Conservation (phyloP, 2,888 invertebrate species). For the Kuschelorhynchus macadamiae region DNA sequence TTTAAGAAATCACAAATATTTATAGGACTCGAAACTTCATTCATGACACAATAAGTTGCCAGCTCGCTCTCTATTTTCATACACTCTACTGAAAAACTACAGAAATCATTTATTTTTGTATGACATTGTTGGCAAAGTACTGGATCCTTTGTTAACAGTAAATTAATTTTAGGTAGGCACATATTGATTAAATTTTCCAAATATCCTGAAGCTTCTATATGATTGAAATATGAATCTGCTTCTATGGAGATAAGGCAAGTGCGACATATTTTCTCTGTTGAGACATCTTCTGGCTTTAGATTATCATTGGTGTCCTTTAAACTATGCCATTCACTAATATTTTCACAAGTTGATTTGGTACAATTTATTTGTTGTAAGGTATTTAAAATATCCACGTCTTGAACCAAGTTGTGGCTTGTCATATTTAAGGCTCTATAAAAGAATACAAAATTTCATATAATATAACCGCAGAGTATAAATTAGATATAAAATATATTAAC, state of each 20-base stretch:
- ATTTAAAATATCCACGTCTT: background rate
- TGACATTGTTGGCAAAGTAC: conserved; percentile 39
- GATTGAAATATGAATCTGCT: conserved; percentile 9
- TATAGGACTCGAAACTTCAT: conserved; percentile 3
- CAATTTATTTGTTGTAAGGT: background rate
- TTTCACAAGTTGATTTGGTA: background rate
- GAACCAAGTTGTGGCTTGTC: conserved; percentile 4
- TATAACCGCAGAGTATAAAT: too few relatives aligned
- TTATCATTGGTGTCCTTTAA: conserved; percentile 29
- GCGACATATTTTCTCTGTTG: conserved; percentile 31
- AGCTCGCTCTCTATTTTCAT: conserved; percentile 26
- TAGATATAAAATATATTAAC: too few relatives aligned
- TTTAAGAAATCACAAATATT: conserved; percentile 22
- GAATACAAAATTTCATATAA: too few relatives aligned
- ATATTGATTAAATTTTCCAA: conserved; percentile 17
- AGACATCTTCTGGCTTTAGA: conserved; percentile 10
- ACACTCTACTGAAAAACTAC: conserved; percentile 22
- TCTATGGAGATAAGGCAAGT: conserved; percentile 21
- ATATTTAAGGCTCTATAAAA: too few relatives aligned
- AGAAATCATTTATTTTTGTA: conserved; percentile 30
- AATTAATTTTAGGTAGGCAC: conserved; percentile 42
- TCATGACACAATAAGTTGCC: conserved; percentile 19
- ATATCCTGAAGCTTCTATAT: conserved; percentile 5
- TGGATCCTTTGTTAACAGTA: conserved; percentile 30
- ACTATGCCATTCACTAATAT: background rate